Percentiles rank a stretch among this genome's conserved stretches.
Evolutionary conservation across 2,888 invertebrate genomes (phyloP).

Genomic region (Smittia aterrima): DNA sequence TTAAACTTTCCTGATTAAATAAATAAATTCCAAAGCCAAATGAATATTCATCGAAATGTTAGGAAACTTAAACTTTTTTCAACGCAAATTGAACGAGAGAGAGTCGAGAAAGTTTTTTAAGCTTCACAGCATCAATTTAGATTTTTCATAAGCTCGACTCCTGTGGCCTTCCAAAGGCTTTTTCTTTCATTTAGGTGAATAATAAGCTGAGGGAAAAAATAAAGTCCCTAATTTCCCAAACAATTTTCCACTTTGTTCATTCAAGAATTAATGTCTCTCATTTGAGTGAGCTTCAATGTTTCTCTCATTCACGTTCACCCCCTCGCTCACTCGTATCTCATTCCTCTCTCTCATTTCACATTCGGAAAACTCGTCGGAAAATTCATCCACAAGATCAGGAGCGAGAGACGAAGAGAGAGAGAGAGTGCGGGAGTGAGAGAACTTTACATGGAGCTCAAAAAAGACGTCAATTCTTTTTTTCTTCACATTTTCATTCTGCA

Average conservation of each 20-base stretch:
- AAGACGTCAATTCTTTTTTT: background rate
- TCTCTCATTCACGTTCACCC: background rate
- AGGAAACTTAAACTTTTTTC: too few relatives aligned
- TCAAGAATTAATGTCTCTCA: background rate
- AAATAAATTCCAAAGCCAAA: too few relatives aligned
- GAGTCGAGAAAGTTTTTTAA: too few relatives aligned
- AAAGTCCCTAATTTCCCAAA: background rate
- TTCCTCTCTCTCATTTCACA: too few relatives aligned
- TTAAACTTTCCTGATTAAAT: background rate
- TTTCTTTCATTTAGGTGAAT: background rate
- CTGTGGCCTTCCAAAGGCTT: background rate
- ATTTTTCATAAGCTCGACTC: background rate
- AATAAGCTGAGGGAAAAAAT: too few relatives aligned
- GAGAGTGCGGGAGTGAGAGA: too few relatives aligned
- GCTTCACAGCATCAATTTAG: too few relatives aligned
- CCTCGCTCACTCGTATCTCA: background rate
- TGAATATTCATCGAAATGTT: too few relatives aligned
- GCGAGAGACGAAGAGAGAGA: background rate
- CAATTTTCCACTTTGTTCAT: background rate
- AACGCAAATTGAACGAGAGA: too few relatives aligned
- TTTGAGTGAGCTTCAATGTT: background rate
- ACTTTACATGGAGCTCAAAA: background rate
- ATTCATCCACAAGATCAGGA: background rate
- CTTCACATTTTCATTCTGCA: background rate
- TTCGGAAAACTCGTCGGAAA: too few relatives aligned